Evolutionary conservation across 2,888 invertebrate genomes (phyloP), one percentile per base, ranked within the genome.

Genomic region (Tyria jacobaeae): DNA sequence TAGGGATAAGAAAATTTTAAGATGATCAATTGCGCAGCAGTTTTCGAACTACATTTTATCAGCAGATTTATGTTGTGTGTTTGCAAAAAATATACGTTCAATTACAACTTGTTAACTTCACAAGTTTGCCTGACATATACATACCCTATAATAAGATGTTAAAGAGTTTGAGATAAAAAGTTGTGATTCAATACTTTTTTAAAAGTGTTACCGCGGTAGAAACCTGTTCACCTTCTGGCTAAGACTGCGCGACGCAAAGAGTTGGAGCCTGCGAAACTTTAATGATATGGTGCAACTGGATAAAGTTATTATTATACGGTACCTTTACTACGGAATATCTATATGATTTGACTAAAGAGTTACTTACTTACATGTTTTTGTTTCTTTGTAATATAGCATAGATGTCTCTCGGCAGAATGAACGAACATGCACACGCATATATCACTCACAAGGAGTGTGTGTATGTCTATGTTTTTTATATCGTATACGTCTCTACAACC

Each of bases 101-200:
- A 68, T 52, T 56, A 60, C 57, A 60, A 63, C 49, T 62, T 48
- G 62, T 41, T 58, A 25, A 53, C 21, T 60, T 64, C 52, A n/a
- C 41, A 47, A 61, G 58, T 67, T 66, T 66, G 7, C 53, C 55
- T n/a, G n/a, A n/a, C n/a, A n/a, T n/a, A n/a, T n/a, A n/a, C n/a
- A n/a, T n/a, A 58, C 56, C 65, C 60, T 70, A 70, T 79, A 77
- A 78, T 78, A 79, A 77, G 72, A 79, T 76, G 73, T 73, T 75
- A 75, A 75, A 71, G 72, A 75, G 70, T 64, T 52, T 55, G 57
- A 78, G 81, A 82, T 79, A 77, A 82, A 76, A 81, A 76, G 70
- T 77, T 74, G 70, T 67, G 69, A 65, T 71, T 73, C 72, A 76
- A 78, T 76, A 76, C 76, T 79, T 76, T 80, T 79, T 80, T 79